Evolutionary conservation across 2,888 invertebrate genomes (phyloP).

Genomic region (Caprella mutica): DNA sequence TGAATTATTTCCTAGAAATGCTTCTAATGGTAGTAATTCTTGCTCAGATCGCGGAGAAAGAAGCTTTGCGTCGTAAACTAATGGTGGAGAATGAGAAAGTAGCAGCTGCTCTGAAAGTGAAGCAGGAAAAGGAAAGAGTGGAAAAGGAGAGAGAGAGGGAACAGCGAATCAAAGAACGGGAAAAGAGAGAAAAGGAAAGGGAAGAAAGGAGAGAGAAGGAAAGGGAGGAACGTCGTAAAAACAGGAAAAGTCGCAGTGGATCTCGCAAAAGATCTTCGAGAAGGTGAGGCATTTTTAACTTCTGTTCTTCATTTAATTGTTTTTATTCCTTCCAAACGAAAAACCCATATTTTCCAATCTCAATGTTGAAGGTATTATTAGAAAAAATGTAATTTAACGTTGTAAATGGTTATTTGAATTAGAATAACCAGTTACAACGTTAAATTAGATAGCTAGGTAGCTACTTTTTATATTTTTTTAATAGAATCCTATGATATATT

Average conservation of each 20-base stretch:
- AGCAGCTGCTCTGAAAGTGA: conserved; percentile 49
- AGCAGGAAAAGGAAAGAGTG: conserved; percentile 31
- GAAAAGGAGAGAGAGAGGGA: conserved; percentile 21
- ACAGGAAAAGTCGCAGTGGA: conserved; percentile 6
- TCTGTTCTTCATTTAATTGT: not conserved
- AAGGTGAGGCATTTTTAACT: conserved; percentile 5
- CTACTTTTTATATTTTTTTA: no score
- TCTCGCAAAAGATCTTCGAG: conserved; percentile 6
- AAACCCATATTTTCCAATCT: not conserved
- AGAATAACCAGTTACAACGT: no score
- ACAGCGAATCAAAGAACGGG: conserved; percentile 18
- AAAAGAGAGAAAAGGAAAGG: conserved; percentile 21
- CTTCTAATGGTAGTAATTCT: not conserved
- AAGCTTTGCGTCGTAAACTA: conserved; percentile 71
- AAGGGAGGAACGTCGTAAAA: conserved; percentile 1
- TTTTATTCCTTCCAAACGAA: not conserved
- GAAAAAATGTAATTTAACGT: no score
- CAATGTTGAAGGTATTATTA: not conserved
- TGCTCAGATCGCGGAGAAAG: conserved; percentile 70
- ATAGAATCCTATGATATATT: no score
- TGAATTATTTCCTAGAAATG: conserved; percentile 11
- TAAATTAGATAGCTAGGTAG: no score
- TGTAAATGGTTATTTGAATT: no score
- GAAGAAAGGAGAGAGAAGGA: conserved; percentile 15
- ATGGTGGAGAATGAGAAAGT: conserved; percentile 75